Conservation (phyloP, 1,140 invertebrate genomes). For the Heliothis virescens region DNA sequence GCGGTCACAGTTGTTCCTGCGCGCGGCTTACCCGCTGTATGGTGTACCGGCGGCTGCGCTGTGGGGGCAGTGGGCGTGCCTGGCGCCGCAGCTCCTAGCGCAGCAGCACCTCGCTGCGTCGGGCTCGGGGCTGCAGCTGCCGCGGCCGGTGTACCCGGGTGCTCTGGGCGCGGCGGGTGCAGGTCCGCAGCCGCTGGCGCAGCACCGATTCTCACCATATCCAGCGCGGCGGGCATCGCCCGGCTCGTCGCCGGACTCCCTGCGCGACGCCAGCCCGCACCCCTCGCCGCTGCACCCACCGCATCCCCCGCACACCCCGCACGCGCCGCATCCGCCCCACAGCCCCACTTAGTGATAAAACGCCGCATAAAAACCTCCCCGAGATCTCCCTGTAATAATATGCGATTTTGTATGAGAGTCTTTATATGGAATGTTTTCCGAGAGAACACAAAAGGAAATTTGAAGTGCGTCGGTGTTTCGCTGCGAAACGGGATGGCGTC, state of each 20-base stretch:
- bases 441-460: slow-evolving; percentile 48
- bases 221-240: slow-evolving; percentile 82
- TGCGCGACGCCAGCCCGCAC: slow-evolving; percentile 85
- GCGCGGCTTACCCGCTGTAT: slow-evolving; percentile 89
- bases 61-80: slow-evolving; percentile 88
- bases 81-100: slow-evolving; percentile 86
- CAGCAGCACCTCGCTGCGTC: slow-evolving; percentile 83
- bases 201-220: slow-evolving; percentile 88
- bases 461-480: slow-evolving; percentile 51
- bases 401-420: slow-evolving; percentile 55
- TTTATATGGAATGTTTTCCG: slow-evolving; percentile 54
- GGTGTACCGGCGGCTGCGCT: slow-evolving; percentile 86
- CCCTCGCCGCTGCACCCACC: slow-evolving; percentile 74
- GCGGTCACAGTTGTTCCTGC: slow-evolving; percentile 88
- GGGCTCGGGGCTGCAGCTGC: slow-evolving; percentile 83
- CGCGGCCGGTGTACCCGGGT: slow-evolving; percentile 85
- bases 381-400: slow-evolving; percentile 65
- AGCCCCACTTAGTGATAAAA: slow-evolving; percentile 85
- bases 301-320: slow-evolving; percentile 69
- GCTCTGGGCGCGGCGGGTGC: slow-evolving; percentile 68
- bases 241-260: slow-evolving; percentile 86
- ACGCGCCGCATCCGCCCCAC: slow-evolving; percentile 82
- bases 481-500: slow-evolving; percentile 39
- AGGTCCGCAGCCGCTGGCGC: slow-evolving; percentile 82
- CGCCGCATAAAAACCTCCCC: slow-evolving; percentile 56